phyloP scores from a whole-genome alignment of 2,113 vertebrate genomes.

The Anarhynchus alexandrinus region DNA sequence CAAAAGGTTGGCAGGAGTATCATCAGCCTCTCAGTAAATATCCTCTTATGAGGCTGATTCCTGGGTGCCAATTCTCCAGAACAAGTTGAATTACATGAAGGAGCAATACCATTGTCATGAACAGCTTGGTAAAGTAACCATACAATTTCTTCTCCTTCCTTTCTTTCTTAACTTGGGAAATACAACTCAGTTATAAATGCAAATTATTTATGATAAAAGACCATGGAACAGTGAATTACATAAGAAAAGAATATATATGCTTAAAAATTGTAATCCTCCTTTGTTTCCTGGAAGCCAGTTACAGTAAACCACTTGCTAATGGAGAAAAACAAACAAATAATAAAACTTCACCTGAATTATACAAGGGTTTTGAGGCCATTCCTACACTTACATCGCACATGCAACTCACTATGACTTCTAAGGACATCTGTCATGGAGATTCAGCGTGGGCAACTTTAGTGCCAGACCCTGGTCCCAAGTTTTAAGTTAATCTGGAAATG shows the following conservation, averaged over 20 bases:
- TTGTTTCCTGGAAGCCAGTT: not conserved
- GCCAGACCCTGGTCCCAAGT: not conserved
- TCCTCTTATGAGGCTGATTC: not conserved
- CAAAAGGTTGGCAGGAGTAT: not conserved
- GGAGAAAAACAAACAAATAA: not conserved
- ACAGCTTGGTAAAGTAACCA: not conserved
- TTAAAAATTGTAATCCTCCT: not conserved
- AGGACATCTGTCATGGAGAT: not conserved
- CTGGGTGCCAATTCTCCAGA: not conserved
- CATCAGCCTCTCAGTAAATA: not conserved
- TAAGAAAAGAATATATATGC: not conserved
- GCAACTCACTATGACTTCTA: not conserved
- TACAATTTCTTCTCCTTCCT: not conserved
- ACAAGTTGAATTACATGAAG: not conserved
- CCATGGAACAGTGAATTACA: not conserved
- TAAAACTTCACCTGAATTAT: not conserved
- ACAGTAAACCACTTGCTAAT: not conserved
- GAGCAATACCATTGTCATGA: not conserved
- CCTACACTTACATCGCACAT: not conserved
- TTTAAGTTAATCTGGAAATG: not conserved
- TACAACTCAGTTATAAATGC: not conserved
- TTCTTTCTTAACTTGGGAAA: not conserved
- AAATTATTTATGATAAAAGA: not conserved
- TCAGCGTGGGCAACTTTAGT: not conserved
- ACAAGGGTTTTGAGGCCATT: not conserved